Conservation (phyloP, 2,113 vertebrate genomes). For the Pituophis catenifer region DNA sequence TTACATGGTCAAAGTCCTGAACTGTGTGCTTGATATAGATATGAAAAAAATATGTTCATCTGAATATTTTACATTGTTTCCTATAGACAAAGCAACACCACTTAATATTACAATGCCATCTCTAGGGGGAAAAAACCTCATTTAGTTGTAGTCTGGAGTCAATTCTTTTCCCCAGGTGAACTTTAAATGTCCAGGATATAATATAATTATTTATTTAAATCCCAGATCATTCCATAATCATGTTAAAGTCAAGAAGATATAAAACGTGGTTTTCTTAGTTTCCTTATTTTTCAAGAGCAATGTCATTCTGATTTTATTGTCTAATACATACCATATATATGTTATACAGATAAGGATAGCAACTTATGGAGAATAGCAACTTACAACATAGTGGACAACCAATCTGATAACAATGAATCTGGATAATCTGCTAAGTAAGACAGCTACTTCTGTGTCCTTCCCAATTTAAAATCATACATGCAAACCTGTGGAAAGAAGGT, state of each 20-base stretch:
- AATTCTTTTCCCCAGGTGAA: not conserved
- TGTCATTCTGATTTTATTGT: not conserved
- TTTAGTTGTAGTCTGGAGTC: not conserved
- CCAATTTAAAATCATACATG: not conserved
- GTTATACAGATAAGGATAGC: not conserved
- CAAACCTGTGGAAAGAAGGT: not conserved
- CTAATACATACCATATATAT: not conserved
- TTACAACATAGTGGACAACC: not conserved
- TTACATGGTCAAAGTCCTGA: not conserved
- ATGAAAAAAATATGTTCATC: not conserved
- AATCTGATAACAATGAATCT: not conserved
- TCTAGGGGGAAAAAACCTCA: fast-evolving
- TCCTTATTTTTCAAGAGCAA: not conserved
- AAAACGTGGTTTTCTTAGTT: not conserved
- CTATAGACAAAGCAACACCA: not conserved
- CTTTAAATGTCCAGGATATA: not conserved
- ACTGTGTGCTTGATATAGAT: not conserved
- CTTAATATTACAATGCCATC: not conserved
- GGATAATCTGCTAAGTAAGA: not conserved
- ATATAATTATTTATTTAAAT: not conserved
- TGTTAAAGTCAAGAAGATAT: fast-evolving
- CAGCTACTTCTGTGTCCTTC: not conserved
- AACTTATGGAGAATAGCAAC: not conserved
- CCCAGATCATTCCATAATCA: not conserved
- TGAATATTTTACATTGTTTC: not conserved